Evolutionary conservation across 2,797 vertebrate species (phyloP).

Genomic region (Girardinus metallicus): DNA sequence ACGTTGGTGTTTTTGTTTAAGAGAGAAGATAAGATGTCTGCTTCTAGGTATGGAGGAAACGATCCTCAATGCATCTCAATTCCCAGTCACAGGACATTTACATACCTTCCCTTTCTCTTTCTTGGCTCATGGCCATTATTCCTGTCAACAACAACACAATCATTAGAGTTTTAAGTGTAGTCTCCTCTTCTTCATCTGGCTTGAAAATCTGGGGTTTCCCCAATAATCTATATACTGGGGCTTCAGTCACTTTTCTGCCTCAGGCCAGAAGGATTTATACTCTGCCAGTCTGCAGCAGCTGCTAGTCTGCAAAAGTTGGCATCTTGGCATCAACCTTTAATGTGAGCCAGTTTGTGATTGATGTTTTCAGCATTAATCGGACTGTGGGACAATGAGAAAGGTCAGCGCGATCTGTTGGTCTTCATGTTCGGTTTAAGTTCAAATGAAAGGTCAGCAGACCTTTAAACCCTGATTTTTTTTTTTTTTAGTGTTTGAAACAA

Average conservation of each 20-base stretch:
- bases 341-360: constrained; percentile 26
- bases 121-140: not conserved
- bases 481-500: constrained; percentile 29
- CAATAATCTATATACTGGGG: constrained; percentile 31
- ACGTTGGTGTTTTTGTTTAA: not conserved
- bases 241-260: constrained; percentile 25
- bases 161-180: not conserved
- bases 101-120: not conserved
- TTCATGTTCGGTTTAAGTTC: constrained; percentile 44
- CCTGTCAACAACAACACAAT: not conserved
- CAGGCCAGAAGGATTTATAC: constrained; percentile 22
- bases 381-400: constrained; percentile 36
- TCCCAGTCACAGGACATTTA: not conserved
- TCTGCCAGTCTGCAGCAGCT: constrained; percentile 26
- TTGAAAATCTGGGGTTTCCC: constrained; percentile 44
- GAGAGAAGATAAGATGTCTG: not conserved
- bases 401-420: constrained; percentile 39
- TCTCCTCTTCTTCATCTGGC: constrained; percentile 13
- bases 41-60: not conserved
- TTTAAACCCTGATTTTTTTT: not conserved
- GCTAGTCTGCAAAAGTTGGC: constrained; percentile 20
- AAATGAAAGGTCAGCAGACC: constrained; percentile 50
- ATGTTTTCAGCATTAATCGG: constrained; percentile 34
- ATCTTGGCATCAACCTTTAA: constrained; percentile 33
- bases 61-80: not conserved